Percentiles rank a stretch among this genome's conserved stretches.
These are phyloP conservation scores for Platyrinchus mystaceus DNA, from an alignment of 2,797 vertebrate genomes.

Conservation along the genomic window DNA sequence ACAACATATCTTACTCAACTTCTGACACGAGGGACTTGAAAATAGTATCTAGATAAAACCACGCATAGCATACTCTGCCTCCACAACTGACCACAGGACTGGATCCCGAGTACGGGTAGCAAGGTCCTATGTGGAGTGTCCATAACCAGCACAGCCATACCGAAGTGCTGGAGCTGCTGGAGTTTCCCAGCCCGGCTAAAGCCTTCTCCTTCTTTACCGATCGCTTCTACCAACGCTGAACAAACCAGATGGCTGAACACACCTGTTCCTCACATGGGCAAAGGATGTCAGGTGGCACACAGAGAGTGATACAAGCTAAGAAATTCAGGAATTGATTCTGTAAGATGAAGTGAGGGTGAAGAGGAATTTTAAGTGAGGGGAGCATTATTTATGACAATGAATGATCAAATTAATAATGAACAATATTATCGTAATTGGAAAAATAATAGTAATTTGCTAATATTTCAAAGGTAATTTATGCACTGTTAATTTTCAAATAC, in stretches of 20 bases:
- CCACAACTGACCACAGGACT: neutral
- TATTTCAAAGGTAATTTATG: neutral
- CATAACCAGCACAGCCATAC: neutral
- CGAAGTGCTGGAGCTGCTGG: neutral
- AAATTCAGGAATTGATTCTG: neutral
- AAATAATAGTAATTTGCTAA: neutral
- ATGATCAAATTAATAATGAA: neutral
- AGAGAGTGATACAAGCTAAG: neutral
- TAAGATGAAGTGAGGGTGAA: neutral
- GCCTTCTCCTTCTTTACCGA: neutral
- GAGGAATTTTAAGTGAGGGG: neutral
- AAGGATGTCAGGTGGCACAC: neutral
- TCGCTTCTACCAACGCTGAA: neutral
- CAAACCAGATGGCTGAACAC: neutral
- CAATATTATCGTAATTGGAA: neutral
- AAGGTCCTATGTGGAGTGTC: neutral
- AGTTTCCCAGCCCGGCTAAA: neutral
- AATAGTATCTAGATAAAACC: neutral
- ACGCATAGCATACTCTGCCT: neutral
- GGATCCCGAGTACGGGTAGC: neutral
- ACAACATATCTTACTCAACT: neutral
- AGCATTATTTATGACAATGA: neutral
- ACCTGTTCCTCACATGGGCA: fast-evolving
- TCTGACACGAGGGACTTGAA: neutral
- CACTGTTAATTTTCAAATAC: neutral